Percentiles rank a stretch among this genome's conserved stretches.
phyloP scores from a whole-genome alignment of 2,888 invertebrate species.

The Nasonovia ribisnigri region DNA sequence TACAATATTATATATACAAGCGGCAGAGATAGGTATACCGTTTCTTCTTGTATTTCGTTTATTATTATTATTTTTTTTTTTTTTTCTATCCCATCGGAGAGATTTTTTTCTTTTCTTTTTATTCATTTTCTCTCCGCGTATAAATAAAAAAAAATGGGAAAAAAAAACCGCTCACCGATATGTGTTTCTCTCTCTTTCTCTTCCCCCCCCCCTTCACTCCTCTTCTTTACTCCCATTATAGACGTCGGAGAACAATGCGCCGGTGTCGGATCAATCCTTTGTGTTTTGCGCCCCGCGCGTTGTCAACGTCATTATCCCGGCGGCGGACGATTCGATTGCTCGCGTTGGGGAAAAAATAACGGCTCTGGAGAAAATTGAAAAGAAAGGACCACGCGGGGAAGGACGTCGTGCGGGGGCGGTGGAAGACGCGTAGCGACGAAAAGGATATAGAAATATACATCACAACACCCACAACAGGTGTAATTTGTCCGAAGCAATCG shows the following conservation, averaged over 20 bases:
- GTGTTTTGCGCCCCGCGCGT: conserved; percentile 42
- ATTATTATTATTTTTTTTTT: conserved; percentile 26
- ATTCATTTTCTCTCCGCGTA: conserved; percentile 23
- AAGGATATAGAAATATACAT: conserved; percentile 43
- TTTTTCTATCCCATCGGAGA: conserved; percentile 6
- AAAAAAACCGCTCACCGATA: conserved; percentile 54
- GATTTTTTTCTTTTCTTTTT: conserved; percentile 38
- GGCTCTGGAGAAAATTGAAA: conserved; percentile 50
- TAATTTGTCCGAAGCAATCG: conserved; percentile 63
- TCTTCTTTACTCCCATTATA: not conserved
- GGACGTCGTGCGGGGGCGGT: not conserved
- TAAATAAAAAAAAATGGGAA: not conserved
- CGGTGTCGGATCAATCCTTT: conserved; percentile 61
- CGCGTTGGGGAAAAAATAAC: conserved; percentile 52
- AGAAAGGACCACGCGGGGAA: conserved; percentile 1
- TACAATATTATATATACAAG: not conserved
- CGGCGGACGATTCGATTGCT: conserved; percentile 48
- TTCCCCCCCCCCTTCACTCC: not conserved
- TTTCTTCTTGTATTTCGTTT: conserved; percentile 38
- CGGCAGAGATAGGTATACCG: not conserved
- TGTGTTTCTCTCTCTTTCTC: not conserved
- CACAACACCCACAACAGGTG: conserved; percentile 56
- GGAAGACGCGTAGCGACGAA: conserved; percentile 16
- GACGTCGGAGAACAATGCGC: conserved; percentile 58
- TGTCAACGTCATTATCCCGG: conserved; percentile 62